Evolutionary conservation across 2,113 vertebrate species (phyloP), one percentile per base, ranked within the genome.

Genomic region (Triplophysa siluroides): DNA sequence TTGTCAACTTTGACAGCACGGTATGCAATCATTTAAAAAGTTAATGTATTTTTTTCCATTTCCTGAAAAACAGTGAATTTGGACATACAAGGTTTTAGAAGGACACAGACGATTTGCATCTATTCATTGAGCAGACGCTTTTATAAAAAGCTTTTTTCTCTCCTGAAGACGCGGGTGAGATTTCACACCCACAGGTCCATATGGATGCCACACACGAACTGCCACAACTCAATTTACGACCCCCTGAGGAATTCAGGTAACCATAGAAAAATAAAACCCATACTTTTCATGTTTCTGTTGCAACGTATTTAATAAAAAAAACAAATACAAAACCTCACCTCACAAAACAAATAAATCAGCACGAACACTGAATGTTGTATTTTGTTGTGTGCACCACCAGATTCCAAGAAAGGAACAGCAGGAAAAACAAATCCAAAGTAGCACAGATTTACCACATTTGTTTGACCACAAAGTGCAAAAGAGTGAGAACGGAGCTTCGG

Each of bases 401-500:
- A 79, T 45, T 79, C 56, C 24, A 56, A 38, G 33, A 38, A 38
- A n/a, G 29, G 54, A 79, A 70, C 8, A 45, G 54, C 41, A 26
- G 18, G 45, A 68, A 29, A 60, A 26, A 16, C n/a, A 29, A 26
- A 67, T 68, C 62, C 23, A 58, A 24, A 76, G 56, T 67, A 68
- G 18, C 52, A 72, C 23, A 52, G 61, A 29, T 83, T 80, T 60
- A 54, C 61, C 41, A 80, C 71, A 83, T 64, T 66, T 43, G 33
- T 62, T 78, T 23, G 8, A 77, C 74, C 69, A 62, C 43, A 76
- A 64, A 74, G 38, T 79, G 50, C 26, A 33, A 63, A 80, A 86
- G 76, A 75, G 58, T 66, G 75, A 75, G 61, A 86, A 82, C 80
- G 33, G 74, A 38, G 43, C 29, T 78, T 76, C 41, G 45, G 23